A percentile compares a stretch with the other conserved stretches of the same genome.
Conservation (phyloP, 2,888 invertebrate species). For the Leuctra nigra region DNA sequence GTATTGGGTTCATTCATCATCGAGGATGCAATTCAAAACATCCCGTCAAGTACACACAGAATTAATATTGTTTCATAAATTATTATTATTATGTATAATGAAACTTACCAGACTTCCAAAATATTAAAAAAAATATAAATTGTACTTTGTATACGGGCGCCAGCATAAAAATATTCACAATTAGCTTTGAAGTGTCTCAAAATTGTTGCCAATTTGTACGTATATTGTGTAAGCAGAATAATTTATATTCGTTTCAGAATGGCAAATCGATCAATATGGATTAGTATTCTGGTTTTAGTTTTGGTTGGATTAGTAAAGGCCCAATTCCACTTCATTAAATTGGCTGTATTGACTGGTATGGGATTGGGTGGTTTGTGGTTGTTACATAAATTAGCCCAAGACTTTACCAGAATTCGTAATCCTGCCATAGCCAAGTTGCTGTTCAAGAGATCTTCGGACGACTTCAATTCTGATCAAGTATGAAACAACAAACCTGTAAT, state of each 20-base stretch:
- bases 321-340: conserved; percentile 39
- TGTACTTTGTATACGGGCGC: too few relatives aligned
- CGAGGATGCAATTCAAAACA: too few relatives aligned
- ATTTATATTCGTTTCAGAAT: conserved; percentile 2
- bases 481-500: neutral
- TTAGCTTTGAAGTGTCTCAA: too few relatives aligned
- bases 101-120: too few relatives aligned
- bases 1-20: too few relatives aligned
- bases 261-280: conserved; percentile 3
- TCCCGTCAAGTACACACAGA: too few relatives aligned
- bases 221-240: too few relatives aligned
- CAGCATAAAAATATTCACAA: too few relatives aligned
- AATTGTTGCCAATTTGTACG: too few relatives aligned
- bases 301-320: conserved; percentile 36
- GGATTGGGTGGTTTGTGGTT: conserved; percentile 45
- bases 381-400: conserved; percentile 43
- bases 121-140: too few relatives aligned
- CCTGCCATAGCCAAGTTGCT: neutral
- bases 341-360: conserved; percentile 40
- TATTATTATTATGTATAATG: too few relatives aligned
- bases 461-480: neutral
- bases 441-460: neutral
- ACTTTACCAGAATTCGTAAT: conserved; percentile 38
- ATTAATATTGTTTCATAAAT: too few relatives aligned
- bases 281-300: conserved; percentile 23